These are phyloP conservation scores for Macrotus californicus DNA, from an alignment of 2,113 vertebrate species.

Conservation along the genomic window DNA sequence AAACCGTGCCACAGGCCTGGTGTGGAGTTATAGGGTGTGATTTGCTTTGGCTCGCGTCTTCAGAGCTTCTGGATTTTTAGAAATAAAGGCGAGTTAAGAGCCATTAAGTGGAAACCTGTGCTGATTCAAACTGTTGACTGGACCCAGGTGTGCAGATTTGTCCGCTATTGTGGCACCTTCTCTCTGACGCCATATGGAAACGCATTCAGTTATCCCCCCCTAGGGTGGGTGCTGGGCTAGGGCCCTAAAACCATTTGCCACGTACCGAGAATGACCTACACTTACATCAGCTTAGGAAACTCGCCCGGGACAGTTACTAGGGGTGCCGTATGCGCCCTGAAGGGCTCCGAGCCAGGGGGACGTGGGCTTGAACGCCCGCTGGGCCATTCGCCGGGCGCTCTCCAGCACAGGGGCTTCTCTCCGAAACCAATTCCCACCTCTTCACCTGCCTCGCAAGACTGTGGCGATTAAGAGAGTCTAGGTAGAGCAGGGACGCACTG, in stretches of 20 bases:
- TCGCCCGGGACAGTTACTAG: fast-evolving
- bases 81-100: not conserved
- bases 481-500: not conserved
- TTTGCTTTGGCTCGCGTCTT: not conserved
- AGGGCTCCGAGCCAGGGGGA: not conserved
- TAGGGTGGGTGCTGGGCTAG: not conserved
- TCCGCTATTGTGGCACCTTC: not conserved
- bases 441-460: too few relatives aligned
- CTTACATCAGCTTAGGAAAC: not conserved
- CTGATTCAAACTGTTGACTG: not conserved
- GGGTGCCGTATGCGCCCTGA: not conserved
- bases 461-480: not conserved
- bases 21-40: conserved; percentile 6
- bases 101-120: not conserved
- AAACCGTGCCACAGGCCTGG: not conserved
- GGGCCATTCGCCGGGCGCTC: not conserved
- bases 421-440: not conserved
- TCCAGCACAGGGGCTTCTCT: not conserved
- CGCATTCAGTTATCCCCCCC: not conserved
- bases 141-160: not conserved
- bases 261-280: not conserved
- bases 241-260: not conserved
- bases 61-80: not conserved
- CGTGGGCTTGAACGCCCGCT: not conserved
- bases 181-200: fast-evolving